Evolutionary conservation across 92 coral and sea anemone species (phyloP).

Genomic region (Nematostella vectensis): DNA sequence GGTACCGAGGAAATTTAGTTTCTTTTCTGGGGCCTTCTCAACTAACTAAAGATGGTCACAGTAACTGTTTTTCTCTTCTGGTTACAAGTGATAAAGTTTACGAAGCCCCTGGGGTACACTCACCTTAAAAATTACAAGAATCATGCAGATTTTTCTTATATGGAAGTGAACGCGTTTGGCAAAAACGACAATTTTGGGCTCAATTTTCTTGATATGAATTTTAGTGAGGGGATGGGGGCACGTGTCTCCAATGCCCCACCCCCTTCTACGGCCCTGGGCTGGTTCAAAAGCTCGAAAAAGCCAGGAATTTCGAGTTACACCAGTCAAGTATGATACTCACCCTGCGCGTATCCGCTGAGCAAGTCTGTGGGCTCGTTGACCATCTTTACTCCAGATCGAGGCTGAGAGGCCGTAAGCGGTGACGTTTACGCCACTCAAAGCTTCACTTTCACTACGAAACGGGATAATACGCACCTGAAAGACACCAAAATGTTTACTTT

Average conservation of each 20-base stretch:
- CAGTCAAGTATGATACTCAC: constrained; percentile 5
- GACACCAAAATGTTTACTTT: background rate
- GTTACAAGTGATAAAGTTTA: too few relatives aligned
- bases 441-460: constrained; percentile 40
- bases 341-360: constrained; percentile 44
- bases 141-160: too few relatives aligned
- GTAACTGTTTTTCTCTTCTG: too few relatives aligned
- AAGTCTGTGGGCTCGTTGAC: constrained; percentile 29
- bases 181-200: background rate
- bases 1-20: too few relatives aligned
- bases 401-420: constrained; percentile 53
- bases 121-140: too few relatives aligned
- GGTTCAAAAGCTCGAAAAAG: too few relatives aligned
- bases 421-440: constrained; percentile 35
- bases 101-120: too few relatives aligned
- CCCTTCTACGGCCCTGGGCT: background rate
- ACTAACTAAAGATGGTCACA: too few relatives aligned
- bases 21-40: too few relatives aligned
- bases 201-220: background rate
- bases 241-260: background rate
- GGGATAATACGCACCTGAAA: constrained; percentile 48
- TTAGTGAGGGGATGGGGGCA: background rate
- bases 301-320: background rate
- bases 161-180: background rate
- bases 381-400: constrained; percentile 48